Evolutionary conservation across 1,140 invertebrate species (phyloP), one percentile per base, ranked within the genome.

Genomic region (Drosophila lacteicornis): DNA sequence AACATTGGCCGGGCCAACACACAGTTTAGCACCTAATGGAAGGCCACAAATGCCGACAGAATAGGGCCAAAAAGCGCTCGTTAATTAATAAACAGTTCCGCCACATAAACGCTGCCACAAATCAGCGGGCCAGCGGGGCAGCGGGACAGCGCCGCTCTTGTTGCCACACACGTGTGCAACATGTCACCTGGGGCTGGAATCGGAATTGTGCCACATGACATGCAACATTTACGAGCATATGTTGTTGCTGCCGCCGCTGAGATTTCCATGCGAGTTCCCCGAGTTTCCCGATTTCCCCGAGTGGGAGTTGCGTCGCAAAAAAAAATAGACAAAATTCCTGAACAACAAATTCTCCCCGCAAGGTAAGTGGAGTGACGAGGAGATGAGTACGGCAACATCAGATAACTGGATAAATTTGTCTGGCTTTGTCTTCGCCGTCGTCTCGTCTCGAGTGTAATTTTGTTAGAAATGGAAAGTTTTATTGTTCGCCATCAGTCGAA

Each of bases 401-500:
- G 66, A 79, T 87, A 86, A 76, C 80, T 56, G 73, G 83, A 83
- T 83, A 74, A 87, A 87, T 88, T 87, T 83, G 80, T 87, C 76
- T 77, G 50, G 71, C 71, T 78, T 83, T 87, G 82, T 73, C 71
- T 80, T 50, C 33, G 49, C 36, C 53, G 47, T 30, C n/a, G 19
- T 22, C 36, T 40, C 59, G 45, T 45, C 30, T 76, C 36, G 50
- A 78, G 75, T 70, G 78, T 81, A 86, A 85, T 87, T 83, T 87
- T 87, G 76, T 84, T 87, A 70, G 80, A 90, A 87, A 87, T 88
- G 84, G 84, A 87, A 87, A 87, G 84, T 87, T 87, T 86, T 84
- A 84, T 87, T 88, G 84, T 87, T 73, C 40, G 74, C 70, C 65
- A 79, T 82, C 66, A 71, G 67, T 80, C 67, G 71, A 78, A 88